A percentile compares a stretch with the other conserved stretches of the same genome.
Conservation (phyloP, 2,888 invertebrate species). For the Phengaris alcon region DNA sequence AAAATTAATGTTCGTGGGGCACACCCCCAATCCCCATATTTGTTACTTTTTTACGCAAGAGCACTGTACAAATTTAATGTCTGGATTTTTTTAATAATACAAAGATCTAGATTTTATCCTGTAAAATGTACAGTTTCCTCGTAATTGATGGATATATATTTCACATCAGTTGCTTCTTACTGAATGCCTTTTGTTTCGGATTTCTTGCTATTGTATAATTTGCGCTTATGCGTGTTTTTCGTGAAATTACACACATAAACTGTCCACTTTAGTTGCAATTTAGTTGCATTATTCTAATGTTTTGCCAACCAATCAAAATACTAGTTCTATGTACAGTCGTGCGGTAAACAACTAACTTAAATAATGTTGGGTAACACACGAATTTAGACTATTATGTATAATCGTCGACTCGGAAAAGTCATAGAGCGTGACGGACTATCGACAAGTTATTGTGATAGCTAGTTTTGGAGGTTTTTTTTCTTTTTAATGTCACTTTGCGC, state of each 20-base stretch:
- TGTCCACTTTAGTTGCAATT: neutral
- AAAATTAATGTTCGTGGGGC: no score
- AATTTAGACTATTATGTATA: slow-evolving; percentile 18
- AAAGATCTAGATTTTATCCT: no score
- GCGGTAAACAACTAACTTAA: slow-evolving; percentile 9
- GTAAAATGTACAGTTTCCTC: no score
- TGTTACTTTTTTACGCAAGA: no score
- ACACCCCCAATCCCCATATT: no score
- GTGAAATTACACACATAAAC: neutral
- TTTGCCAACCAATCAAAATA: neutral
- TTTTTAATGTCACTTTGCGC: slow-evolving; percentile 30
- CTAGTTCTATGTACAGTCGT: slow-evolving; percentile 9
- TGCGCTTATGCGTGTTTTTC: neutral
- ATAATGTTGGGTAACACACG: slow-evolving; percentile 9
- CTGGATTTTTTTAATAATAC: no score
- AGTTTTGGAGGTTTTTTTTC: slow-evolving; percentile 40
- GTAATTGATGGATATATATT: no score
- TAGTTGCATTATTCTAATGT: slow-evolving; percentile 10
- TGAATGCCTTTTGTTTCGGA: neutral
- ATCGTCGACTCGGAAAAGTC: slow-evolving; percentile 38
- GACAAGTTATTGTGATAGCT: slow-evolving; percentile 53
- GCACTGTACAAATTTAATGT: no score
- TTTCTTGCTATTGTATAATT: neutral
- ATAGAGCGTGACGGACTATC: slow-evolving; percentile 55
- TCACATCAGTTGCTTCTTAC: neutral